A percentile compares a stretch with the other conserved stretches of the same genome.
These are phyloP conservation scores for Galendromus occidentalis DNA, from an alignment of 1,140 invertebrate genomes.

Conservation along the genomic window DNA sequence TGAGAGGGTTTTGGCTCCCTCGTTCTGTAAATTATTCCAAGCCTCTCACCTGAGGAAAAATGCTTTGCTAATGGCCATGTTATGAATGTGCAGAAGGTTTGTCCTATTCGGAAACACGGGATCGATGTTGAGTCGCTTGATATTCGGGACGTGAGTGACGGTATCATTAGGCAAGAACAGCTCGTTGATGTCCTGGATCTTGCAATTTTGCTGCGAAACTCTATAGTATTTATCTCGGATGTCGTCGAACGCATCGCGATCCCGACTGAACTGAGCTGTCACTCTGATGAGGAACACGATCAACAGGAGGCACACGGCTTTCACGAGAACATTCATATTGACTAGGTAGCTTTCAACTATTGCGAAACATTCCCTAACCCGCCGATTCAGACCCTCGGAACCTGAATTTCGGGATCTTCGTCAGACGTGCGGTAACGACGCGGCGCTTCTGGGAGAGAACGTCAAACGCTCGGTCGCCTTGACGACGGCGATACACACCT, in stretches of 20 bases:
- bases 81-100: conserved; percentile 73
- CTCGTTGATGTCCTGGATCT: conserved; percentile 58
- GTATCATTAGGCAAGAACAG: conserved; percentile 59
- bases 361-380: too few relatives aligned
- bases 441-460: too few relatives aligned
- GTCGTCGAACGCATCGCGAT: conserved; percentile 70
- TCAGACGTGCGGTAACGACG: too few relatives aligned
- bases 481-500: too few relatives aligned
- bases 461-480: too few relatives aligned
- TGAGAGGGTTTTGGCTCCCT: too few relatives aligned
- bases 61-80: conserved; percentile 76
- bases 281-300: background rate
- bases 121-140: conserved; percentile 84
- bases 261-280: conserved; percentile 59
- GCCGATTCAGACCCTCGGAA: too few relatives aligned
- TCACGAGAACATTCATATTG: background rate
- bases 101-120: conserved; percentile 87
- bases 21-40: too few relatives aligned
- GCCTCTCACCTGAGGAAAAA: conserved; percentile 61
- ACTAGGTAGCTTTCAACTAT: too few relatives aligned
- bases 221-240: conserved; percentile 55
- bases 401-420: too few relatives aligned
- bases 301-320: background rate
- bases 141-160: conserved; percentile 74
- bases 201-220: conserved; percentile 60